A percentile compares a stretch with the other conserved stretches of the same genome.
phyloP scores from a whole-genome alignment of 1,140 invertebrate species.

The Monochamus saltuarius region DNA sequence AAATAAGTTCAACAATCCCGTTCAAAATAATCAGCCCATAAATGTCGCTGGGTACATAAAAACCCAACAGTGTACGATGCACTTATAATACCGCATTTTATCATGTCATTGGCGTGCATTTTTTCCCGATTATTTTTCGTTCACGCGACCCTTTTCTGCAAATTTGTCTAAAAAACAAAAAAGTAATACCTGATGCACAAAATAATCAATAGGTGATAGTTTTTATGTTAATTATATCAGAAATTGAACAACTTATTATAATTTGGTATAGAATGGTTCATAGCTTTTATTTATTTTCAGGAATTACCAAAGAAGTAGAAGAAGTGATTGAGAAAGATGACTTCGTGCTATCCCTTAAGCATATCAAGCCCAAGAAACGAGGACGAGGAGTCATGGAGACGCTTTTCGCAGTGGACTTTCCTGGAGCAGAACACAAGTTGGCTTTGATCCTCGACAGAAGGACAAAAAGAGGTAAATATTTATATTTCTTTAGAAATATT shows the following conservation, averaged over 20 bases:
- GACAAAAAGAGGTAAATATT: slow-evolving; percentile 60
- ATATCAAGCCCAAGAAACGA: slow-evolving; percentile 61
- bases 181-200: background rate
- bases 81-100: too few species aligned
- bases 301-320: slow-evolving; percentile 58
- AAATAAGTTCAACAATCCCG: slow-evolving; percentile 2
- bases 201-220: background rate
- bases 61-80: background rate
- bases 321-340: slow-evolving; percentile 60
- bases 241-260: background rate
- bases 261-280: background rate
- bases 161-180: background rate
- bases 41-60: slow-evolving; percentile 6
- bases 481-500: slow-evolving; percentile 8
- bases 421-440: slow-evolving; percentile 63
- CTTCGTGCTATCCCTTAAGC: slow-evolving; percentile 63
- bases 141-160: too few species aligned
- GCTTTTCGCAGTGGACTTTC: slow-evolving; percentile 66
- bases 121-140: too few species aligned
- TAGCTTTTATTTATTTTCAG: slow-evolving; percentile 54
- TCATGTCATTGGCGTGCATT: too few species aligned
- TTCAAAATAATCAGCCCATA: slow-evolving; percentile 15
- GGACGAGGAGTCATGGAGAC: slow-evolving; percentile 58
- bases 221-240: background rate
- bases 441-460: slow-evolving; percentile 65